Percentiles rank a stretch among this genome's conserved stretches.
These are phyloP conservation scores for Sycobia sp. DNA, from an alignment of 1,140 invertebrate species.

Conservation along the genomic window DNA sequence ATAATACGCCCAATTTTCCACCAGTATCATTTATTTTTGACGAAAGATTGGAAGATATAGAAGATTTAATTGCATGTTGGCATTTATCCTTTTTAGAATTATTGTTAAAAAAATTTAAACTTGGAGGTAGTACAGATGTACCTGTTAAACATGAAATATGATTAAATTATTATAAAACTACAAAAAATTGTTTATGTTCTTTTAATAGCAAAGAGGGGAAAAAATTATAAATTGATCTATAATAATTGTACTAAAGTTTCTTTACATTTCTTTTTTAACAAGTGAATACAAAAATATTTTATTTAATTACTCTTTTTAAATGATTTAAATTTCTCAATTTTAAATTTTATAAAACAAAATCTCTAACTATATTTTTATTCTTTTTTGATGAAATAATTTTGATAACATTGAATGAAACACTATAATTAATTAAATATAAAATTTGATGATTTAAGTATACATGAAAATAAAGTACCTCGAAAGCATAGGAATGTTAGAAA, in stretches of 20 bases:
- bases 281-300: no score
- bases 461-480: conserved; percentile 66
- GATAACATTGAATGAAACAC: no score
- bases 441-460: conserved; percentile 16
- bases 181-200: no score
- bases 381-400: no score
- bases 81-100: conserved; percentile 53
- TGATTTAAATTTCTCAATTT: not conserved
- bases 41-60: conserved; percentile 30
- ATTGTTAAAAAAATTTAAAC: conserved; percentile 76
- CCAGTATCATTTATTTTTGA: conserved; percentile 32
- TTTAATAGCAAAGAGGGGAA: no score
- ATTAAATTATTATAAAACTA: not conserved
- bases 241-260: not conserved
- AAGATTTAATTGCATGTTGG: conserved; percentile 24
- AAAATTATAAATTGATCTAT: no score
- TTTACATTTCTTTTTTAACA: not conserved
- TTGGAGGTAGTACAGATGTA: conserved; percentile 74
- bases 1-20: not conserved
- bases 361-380: not conserved
- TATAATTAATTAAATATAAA: conserved; percentile 6
- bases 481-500: conserved; percentile 89
- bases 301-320: no score
- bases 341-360: not conserved
- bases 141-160: conserved; percentile 51